phyloP scores from a whole-genome alignment of 2,888 invertebrate species.

The Lasioglossum pauxillum region DNA sequence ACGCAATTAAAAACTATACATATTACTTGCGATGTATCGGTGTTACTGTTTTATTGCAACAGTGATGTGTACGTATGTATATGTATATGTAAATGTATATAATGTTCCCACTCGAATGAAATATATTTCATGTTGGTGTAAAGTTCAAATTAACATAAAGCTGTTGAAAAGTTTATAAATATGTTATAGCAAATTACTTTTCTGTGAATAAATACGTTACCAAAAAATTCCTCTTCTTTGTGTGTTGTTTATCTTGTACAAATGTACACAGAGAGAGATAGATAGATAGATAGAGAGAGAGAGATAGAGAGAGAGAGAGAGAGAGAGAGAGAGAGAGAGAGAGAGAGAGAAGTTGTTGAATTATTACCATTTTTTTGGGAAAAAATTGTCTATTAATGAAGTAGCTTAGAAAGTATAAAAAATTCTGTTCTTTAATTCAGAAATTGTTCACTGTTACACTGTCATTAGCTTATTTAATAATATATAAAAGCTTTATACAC shows the following conservation, averaged over 20 bases:
- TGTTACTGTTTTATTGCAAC: slow-evolving; percentile 53
- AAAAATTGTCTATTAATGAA: slow-evolving; percentile 43
- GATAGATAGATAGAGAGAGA: slow-evolving; percentile 58
- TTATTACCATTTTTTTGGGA: slow-evolving; percentile 6
- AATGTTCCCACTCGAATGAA: slow-evolving; percentile 61
- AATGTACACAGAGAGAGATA: slow-evolving; percentile 53
- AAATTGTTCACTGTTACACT: slow-evolving; percentile 64
- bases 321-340: slow-evolving; percentile 54
- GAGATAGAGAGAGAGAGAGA: slow-evolving; percentile 48
- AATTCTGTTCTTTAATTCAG: slow-evolving; percentile 72
- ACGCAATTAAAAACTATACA: slow-evolving; percentile 49
- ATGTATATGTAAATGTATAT: slow-evolving; percentile 72
- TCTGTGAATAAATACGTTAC: slow-evolving; percentile 67
- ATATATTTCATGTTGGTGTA: slow-evolving; percentile 65
- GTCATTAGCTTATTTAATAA: slow-evolving; percentile 63
- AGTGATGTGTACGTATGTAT: slow-evolving; percentile 63
- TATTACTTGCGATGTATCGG: slow-evolving; percentile 57
- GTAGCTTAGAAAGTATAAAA: slow-evolving; percentile 65
- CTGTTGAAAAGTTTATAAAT: slow-evolving; percentile 68
- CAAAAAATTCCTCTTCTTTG: slow-evolving; percentile 36
- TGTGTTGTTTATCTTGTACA: slow-evolving; percentile 27
- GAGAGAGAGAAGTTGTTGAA: slow-evolving; percentile 36
- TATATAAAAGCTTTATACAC: slow-evolving; percentile 74
- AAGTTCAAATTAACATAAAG: slow-evolving; percentile 61
- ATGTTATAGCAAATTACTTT: slow-evolving; percentile 66